Base-by-base conservation (phyloP, 2,797 vertebrate genomes). In the Taeniopygia guttata region DNA sequence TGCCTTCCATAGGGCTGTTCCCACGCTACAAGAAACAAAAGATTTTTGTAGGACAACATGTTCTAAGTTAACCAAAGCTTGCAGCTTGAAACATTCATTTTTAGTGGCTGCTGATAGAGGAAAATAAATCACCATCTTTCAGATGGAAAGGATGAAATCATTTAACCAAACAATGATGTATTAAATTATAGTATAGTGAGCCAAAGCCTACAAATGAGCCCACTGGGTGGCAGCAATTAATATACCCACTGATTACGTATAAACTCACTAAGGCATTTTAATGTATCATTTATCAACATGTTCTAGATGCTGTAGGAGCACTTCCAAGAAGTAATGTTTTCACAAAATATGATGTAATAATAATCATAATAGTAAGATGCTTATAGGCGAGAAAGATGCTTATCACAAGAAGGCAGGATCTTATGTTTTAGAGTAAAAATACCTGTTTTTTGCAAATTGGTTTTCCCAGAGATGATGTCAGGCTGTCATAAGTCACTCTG, bases 151-250 rank as follows among this genome's bases (percentile, higher is more conserved):
- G 68, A 81, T 79, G 88, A 88, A 96, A 58, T 94, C 45, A 81
- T 96, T 93, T 89, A 91, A 60, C 29, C 36, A 96, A 93, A 94
- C 48, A 91, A 36, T 25, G 63, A 84, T 96, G 55, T 69, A 92
- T 89, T 92, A 87, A 89, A 81, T 51, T 87, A 68, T 38, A 76
- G 45, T 51, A 92, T 55, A 63, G 62, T 83, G 43, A 80, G 68
- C 62, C 80, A 94, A 95, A 88, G 55, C 67, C 80, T 95, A 81
- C 66, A 87, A 95, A 84, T 40, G 77, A 94, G 64, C 54, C 38
- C 62, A 40, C 88, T 84, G 81, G 79, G 75, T 94, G 66, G 66
- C 63, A 74, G 75, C 60, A 90, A 94, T 96, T 94, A 95, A 95
- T 95, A 87, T 84, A 66, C 29, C 29, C 68, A 70, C 34, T 27